Evolutionary conservation across 2,888 invertebrate genomes (phyloP), one percentile per base, ranked within the genome.

Genomic region (Drosophila tanythrix): DNA sequence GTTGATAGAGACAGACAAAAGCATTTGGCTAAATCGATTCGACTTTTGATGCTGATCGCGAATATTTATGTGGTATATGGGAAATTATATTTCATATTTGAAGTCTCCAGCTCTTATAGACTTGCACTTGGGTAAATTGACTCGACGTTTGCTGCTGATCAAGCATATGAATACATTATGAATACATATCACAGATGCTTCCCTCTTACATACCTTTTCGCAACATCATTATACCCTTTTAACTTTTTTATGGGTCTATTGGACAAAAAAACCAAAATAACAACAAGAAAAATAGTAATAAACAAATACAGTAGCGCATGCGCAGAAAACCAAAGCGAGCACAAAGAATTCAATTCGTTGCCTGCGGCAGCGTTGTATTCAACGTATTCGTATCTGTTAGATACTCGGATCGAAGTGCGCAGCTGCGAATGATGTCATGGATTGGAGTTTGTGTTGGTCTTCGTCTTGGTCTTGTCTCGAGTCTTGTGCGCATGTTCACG

Each of bases 231-330:
- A 46, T 15, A 15, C 15, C 15, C 4, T 15, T 15, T 8, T 15
- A 4, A 15, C 25, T 25, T 7, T 15, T 25, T 25, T 15, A 25
- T 46, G 8, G 25, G 7, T 46, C 8, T 46, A 8, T 46, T 46
- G 46, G 8, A 11, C 25, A 51, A 48, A 48, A n/a, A 57, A 11
- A 58, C n/a, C 15, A n/a, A 65, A 33, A 63, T 53, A 35, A 0
- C 21, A 25, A 40, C 5, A 40, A 40, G 10, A 50, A 48, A 38
- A 36, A 70, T 48, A 59, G 43, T 43, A 52, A 75, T 63, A 70
- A 50, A 65, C 57, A 79, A 79, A 79, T 71, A 82, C 88, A 74
- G 74, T 85, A 83, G 74, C 88, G 89, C 89, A 89, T 84, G 85
- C 85, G 88, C 89, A 79, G 71, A 79, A 53, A 70, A 52, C 62